A percentile compares a stretch with the other conserved stretches of the same genome.
These are phyloP conservation scores for Megaceryle maxima DNA, from an alignment of 2,113 vertebrate genomes.

Conservation along the genomic window DNA sequence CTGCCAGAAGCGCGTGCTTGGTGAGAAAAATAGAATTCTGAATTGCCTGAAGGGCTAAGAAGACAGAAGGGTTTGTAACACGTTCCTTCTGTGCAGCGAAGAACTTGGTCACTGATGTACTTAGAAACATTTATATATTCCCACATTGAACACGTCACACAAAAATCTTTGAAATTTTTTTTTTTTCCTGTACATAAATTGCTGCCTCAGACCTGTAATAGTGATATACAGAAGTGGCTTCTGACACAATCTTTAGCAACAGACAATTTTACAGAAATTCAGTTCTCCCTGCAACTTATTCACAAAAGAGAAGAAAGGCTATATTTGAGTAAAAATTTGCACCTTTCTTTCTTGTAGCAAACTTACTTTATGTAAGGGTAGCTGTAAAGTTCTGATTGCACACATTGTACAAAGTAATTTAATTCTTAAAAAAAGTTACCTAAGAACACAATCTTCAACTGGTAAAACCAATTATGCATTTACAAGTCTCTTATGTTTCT, in stretches of 20 bases:
- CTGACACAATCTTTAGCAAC: background rate
- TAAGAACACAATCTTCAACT: background rate
- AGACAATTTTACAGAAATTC: background rate
- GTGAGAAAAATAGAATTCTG: background rate
- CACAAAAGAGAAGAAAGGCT: background rate
- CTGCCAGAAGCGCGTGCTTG: background rate
- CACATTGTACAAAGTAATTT: accelerated
- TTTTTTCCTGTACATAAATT: background rate
- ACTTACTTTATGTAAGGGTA: background rate
- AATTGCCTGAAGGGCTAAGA: background rate
- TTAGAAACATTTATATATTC: background rate
- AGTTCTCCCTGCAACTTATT: background rate
- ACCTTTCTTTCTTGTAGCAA: background rate
- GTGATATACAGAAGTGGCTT: background rate
- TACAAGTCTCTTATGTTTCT: background rate
- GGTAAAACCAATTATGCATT: background rate
- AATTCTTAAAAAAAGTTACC: background rate
- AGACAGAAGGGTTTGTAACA: background rate
- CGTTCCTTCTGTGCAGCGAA: background rate
- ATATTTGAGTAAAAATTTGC: background rate
- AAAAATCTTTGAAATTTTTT: background rate
- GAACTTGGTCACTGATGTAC: background rate
- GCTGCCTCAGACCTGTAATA: background rate
- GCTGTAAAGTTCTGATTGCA: background rate
- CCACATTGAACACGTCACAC: background rate